Conservation (phyloP, 2,888 invertebrate species). For the Nomada flava region DNA sequence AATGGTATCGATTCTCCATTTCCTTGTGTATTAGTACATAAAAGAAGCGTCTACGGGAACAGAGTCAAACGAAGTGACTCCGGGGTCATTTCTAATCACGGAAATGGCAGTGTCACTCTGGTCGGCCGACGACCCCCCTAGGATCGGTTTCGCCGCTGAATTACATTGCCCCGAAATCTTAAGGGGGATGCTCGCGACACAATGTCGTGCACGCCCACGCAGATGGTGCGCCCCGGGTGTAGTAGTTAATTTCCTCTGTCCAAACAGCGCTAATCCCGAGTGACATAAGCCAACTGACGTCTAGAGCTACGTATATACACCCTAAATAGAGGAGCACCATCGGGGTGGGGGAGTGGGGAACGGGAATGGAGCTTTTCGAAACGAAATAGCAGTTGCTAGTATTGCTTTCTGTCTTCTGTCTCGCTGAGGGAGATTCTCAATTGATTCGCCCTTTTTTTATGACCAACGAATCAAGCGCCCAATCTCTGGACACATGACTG, state of each 20-base stretch:
- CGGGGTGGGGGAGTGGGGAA: conserved; percentile 25
- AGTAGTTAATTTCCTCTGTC: conserved; percentile 84
- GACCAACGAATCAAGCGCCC: background rate
- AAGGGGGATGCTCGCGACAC: conserved; percentile 74
- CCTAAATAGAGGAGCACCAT: conserved; percentile 55
- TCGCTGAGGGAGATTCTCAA: background rate
- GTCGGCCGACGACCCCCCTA: conserved; percentile 56
- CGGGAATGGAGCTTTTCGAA: conserved; percentile 37
- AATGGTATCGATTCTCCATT: conserved; percentile 51
- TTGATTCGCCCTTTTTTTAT: conserved; percentile 13
- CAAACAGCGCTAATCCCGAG: conserved; percentile 83
- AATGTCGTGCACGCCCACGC: conserved; percentile 79
- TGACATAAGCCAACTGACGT: conserved; percentile 83
- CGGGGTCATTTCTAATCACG: conserved; percentile 68
- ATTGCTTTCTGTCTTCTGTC: conserved; percentile 35
- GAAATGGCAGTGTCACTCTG: conserved; percentile 70
- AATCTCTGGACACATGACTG: background rate
- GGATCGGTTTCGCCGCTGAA: conserved; percentile 73
- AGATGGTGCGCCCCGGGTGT: conserved; percentile 75
- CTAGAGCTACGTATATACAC: conserved; percentile 61
- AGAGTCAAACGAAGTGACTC: conserved; percentile 55
- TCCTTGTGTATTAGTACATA: background rate
- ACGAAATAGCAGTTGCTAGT: conserved; percentile 53
- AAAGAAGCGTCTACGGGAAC: conserved; percentile 50
- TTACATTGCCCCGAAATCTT: conserved; percentile 73